Evolutionary conservation across 2,113 vertebrate genomes (phyloP), one percentile per base, ranked within the genome.

Genomic region (Spilogale gracilis): DNA sequence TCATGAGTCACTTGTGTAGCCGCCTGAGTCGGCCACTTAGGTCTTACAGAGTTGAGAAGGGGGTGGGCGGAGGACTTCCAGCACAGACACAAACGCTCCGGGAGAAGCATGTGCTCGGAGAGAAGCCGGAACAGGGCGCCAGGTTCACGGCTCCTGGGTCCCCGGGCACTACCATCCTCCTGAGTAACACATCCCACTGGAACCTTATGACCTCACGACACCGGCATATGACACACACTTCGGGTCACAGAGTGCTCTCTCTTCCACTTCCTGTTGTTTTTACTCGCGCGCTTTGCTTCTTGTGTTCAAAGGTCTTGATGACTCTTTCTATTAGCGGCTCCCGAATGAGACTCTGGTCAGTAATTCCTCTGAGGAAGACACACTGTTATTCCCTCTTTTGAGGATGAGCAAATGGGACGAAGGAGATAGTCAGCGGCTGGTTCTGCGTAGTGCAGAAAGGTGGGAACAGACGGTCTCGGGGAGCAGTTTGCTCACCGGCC

Each of bases 251-350:
- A 9, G 63, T 38, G n/a, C 61, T 95, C 89, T 84, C 58, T 69
- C 63, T 91, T 65, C 81, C 30, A 95, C 82, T 97, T 97, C 91
- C 96, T 89, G 91, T 88, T 97, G 56, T 91, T 91, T 76, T 93
- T 8, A 84, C 54, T 92, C 76, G 14, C 69, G 61, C 76, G n/a
- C 45, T 88, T 84, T n/a, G 65, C 61, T 92, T 96, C 84, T 30
- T 65, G 38, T 65, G 92, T 84, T 98, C 85, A 81, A 56, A 94
- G 69, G 74, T 74, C 88, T 87, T 82, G 21, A 30, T 27, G 56
- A 61, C 52, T 54, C 43, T n/a, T 83, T 95, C 52, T 73, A 5
- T 30, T 67, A 71, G 58, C 2, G 2, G 17, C 45, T 96, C 94
- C 86, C 61, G 52, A 63, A 91, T 18, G 45, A 95, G 76, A 81